Evolutionary conservation across 2,888 invertebrate species (phyloP).

Genomic region (Ypsolopha scabrella): DNA sequence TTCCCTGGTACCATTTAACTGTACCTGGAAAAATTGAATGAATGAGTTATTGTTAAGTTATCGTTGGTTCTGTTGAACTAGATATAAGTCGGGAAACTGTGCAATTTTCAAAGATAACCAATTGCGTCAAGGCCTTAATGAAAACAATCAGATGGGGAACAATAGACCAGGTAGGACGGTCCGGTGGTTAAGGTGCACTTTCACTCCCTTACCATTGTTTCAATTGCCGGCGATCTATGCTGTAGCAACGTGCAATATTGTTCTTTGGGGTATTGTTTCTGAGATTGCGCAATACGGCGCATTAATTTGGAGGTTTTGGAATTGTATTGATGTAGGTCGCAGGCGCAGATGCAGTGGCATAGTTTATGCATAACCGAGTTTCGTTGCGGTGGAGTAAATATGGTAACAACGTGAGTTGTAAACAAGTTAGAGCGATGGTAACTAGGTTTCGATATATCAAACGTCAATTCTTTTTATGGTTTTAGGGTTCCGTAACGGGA

Average conservation of each 20-base stretch:
- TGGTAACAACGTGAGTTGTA: no score
- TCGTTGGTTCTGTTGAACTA: not conserved
- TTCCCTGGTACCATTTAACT: constrained; percentile 3
- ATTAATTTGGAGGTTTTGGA: constrained; percentile 17
- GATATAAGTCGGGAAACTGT: constrained; percentile 6
- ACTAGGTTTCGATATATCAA: no score
- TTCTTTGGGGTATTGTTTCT: constrained; percentile 35
- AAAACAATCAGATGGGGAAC: constrained; percentile 57
- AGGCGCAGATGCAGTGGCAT: not conserved
- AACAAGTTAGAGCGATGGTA: no score
- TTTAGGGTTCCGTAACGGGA: no score
- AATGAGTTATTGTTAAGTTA: not conserved
- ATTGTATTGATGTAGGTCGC: constrained; percentile 26
- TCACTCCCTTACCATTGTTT: constrained; percentile 57
- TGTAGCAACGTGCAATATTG: constrained; percentile 21
- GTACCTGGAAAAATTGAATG: not conserved
- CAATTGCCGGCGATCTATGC: constrained; percentile 42
- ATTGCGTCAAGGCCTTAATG: constrained; percentile 54
- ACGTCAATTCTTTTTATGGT: no score
- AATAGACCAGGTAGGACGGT: constrained; percentile 46
- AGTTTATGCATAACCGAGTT: constrained; percentile 7
- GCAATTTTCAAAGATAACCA: constrained; percentile 21
- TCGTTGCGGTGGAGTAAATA: constrained; percentile 16
- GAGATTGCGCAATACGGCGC: constrained; percentile 32
- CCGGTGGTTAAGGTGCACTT: constrained; percentile 55